Evolutionary conservation across 2,113 vertebrate species (phyloP).

Genomic region (Crotophaga sulcirostris): DNA sequence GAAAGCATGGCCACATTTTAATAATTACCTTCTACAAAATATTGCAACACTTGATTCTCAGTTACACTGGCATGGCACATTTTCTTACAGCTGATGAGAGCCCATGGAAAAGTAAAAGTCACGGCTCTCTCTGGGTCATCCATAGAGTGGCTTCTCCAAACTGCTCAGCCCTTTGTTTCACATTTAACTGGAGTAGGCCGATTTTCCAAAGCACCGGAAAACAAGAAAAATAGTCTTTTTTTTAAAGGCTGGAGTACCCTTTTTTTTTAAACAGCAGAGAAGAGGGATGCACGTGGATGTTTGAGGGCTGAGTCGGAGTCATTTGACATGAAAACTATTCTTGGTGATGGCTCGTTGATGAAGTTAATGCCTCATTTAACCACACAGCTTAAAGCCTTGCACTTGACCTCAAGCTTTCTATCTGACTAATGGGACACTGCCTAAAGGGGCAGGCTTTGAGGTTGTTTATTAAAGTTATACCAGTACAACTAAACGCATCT

Average conservation of each 20-base stretch:
- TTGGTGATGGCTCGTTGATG: not conserved
- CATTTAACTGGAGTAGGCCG: not conserved
- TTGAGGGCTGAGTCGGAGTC: not conserved
- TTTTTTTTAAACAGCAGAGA: not conserved
- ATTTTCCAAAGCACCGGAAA: not conserved
- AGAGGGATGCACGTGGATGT: not conserved
- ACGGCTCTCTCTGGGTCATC: not conserved
- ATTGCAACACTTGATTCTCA: not conserved
- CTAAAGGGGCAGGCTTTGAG: not conserved
- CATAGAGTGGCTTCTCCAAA: not conserved
- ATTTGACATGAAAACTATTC: not conserved
- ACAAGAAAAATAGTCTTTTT: not conserved
- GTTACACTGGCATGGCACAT: not conserved
- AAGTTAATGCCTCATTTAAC: not conserved
- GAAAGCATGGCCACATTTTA: not conserved
- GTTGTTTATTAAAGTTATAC: not conserved
- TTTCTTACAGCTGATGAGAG: not conserved
- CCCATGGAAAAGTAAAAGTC: not conserved
- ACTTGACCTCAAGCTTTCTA: not conserved
- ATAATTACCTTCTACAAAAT: not conserved
- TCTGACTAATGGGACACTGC: not conserved
- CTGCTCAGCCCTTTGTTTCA: not conserved
- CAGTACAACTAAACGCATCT: not conserved
- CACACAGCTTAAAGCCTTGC: not conserved
- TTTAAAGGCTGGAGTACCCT: not conserved